A percentile compares a stretch with the other conserved stretches of the same genome.
Conservation (phyloP, 2,113 vertebrate genomes). For the Okapia johnstoni region DNA sequence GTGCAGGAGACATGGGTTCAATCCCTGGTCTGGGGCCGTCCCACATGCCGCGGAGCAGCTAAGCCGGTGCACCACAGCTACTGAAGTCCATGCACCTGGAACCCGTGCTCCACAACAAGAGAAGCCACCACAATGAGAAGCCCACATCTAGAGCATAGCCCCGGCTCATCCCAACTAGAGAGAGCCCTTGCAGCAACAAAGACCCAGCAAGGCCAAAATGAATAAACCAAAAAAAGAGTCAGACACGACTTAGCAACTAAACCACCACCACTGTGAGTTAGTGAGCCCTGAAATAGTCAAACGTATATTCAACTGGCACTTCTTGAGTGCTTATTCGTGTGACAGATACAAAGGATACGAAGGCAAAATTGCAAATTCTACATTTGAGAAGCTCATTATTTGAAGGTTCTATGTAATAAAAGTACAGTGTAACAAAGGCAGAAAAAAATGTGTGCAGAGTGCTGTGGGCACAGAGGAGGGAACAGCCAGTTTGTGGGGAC, state of each 20-base stretch:
- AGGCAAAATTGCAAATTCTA: background rate
- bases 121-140: background rate
- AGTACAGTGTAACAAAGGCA: background rate
- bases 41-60: background rate
- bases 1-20: background rate
- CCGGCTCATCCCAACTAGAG: background rate
- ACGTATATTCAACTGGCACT: background rate
- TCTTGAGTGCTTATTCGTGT: background rate
- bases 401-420: background rate
- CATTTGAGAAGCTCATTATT: background rate
- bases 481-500: accelerated
- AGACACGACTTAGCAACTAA: background rate
- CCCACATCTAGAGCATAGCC: background rate
- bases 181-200: background rate
- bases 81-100: background rate
- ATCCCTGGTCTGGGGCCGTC: background rate
- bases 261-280: background rate
- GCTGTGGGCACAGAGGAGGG: background rate
- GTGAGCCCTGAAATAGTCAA: background rate
- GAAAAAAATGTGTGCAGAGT: background rate
- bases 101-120: background rate
- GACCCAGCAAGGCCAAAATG: background rate
- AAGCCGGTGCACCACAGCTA: background rate
- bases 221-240: background rate
- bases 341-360: background rate